Evolutionary conservation across 1,140 invertebrate genomes (phyloP).

Genomic region (Diorhabda carinulata): DNA sequence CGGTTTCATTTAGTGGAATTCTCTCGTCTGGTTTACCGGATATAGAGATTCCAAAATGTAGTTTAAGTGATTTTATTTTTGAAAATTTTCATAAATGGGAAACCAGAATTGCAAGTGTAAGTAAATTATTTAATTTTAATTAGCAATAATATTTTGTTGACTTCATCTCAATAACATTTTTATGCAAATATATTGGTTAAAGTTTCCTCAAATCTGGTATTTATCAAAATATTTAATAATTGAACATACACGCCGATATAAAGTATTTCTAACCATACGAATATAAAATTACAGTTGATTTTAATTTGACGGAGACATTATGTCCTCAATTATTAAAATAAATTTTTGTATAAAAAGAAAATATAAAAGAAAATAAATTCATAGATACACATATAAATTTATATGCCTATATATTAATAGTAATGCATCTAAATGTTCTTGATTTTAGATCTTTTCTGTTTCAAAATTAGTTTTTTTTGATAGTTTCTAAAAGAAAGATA

Average conservation of each 20-base stretch:
- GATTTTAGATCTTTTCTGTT: no score
- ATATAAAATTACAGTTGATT: neutral
- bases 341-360: no score
- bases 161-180: neutral
- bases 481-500: no score
- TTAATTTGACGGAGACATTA: neutral
- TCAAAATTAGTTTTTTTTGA: no score
- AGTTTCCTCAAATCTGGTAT: neutral
- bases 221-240: neutral
- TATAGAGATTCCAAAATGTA: neutral
- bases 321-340: no score
- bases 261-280: neutral
- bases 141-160: neutral
- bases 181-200: neutral
- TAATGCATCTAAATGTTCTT: no score
- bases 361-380: no score
- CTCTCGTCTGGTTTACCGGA: neutral
- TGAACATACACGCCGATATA: neutral
- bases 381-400: no score
- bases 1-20: neutral
- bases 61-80: neutral
- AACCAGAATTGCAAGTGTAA: neutral
- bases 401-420: no score
- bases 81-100: neutral
- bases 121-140: neutral